Conservation (phyloP, 35 echinoderm and acorn worm genomes). For the Stichopus chloronotus region DNA sequence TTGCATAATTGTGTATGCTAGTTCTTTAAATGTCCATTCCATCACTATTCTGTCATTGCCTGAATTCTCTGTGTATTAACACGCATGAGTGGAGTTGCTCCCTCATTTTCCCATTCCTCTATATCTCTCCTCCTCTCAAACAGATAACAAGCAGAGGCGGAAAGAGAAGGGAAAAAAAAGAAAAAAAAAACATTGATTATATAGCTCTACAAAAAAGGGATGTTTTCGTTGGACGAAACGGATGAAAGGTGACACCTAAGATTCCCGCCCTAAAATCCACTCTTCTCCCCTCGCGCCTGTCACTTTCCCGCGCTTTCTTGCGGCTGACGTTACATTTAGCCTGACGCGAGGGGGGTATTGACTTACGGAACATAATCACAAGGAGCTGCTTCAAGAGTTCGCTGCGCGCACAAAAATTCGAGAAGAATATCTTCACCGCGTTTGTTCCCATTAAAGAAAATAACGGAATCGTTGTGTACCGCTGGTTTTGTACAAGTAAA, state of each 20-base stretch:
- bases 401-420: conserved; percentile 41
- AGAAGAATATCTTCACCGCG: conserved; percentile 37
- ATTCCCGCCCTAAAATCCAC: conserved; percentile 64
- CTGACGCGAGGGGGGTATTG: conserved; percentile 62
- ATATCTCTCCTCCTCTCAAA: background rate
- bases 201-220: conserved; percentile 40
- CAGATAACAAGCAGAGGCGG: conserved; percentile 15
- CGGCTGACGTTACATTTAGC: conserved; percentile 60
- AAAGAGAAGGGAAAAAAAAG: background rate
- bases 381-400: conserved; percentile 44
- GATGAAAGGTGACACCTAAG: conserved; percentile 59
- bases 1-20: background rate
- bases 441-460: conserved; percentile 58
- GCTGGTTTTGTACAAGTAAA: background rate
- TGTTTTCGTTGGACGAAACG: conserved; percentile 51
- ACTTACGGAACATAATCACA: conserved; percentile 57
- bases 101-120: background rate
- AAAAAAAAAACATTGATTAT: conserved; percentile 50
- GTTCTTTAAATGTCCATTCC: conserved; percentile 9
- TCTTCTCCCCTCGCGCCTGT: conserved; percentile 58
- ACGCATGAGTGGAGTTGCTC: background rate
- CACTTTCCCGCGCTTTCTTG: conserved; percentile 57
- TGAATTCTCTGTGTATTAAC: conserved; percentile 18
- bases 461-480: conserved; percentile 20
- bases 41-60: conserved; percentile 37